Evolutionary conservation across 2,113 vertebrate species (phyloP).

Genomic region (Poecilia latipinna): DNA sequence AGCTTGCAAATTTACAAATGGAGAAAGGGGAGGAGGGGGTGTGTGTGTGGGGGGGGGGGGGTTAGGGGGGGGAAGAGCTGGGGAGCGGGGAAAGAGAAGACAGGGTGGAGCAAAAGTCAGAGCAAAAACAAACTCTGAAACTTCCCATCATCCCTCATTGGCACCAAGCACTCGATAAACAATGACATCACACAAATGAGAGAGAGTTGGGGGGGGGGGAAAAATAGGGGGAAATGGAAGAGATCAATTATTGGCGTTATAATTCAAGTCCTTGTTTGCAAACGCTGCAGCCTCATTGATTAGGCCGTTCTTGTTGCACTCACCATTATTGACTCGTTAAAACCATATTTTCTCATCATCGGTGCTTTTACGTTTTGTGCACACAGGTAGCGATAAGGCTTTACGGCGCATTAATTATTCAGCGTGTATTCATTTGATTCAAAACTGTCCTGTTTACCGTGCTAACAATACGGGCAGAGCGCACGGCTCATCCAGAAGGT

Average conservation of each 20-base stretch:
- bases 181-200: conserved; percentile 70
- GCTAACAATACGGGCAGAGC: conserved; percentile 54
- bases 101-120: conserved; percentile 83
- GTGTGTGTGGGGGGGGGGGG: neutral
- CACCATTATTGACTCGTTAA: conserved; percentile 82
- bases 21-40: conserved; percentile 69
- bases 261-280: conserved; percentile 83
- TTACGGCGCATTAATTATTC: conserved; percentile 80
- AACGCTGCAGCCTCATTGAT: conserved; percentile 81
- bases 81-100: conserved; percentile 75
- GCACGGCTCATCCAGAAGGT: conserved; percentile 73
- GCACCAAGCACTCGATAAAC: conserved; percentile 65
- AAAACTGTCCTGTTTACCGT: conserved; percentile 66
- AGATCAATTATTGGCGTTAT: conserved; percentile 82
- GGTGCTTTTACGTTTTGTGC: conserved; percentile 69
- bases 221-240: conserved; percentile 55
- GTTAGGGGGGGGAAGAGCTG: conserved; percentile 61
- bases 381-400: conserved; percentile 64
- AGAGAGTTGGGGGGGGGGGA: conserved; percentile 12
- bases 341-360: conserved; percentile 82
- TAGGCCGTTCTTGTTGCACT: conserved; percentile 75
- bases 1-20: conserved; percentile 97
- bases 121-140: conserved; percentile 86
- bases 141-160: conserved; percentile 74
- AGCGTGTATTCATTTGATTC: conserved; percentile 66